Conservation (phyloP, 2,888 invertebrate genomes). For the Drosophila antonietae region DNA sequence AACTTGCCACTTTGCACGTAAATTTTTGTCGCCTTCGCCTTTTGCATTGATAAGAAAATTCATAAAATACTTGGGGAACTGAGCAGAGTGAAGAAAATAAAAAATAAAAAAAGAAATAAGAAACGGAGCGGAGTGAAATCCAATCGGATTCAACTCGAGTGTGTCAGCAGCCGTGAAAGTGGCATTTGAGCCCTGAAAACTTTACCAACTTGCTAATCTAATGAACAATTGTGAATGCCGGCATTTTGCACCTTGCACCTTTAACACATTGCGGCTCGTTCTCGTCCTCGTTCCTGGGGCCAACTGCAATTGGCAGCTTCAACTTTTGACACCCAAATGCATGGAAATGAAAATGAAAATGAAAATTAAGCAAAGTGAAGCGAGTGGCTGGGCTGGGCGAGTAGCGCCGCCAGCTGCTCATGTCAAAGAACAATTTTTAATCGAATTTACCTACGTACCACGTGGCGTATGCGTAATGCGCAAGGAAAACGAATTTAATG, state of each 20-base stretch:
- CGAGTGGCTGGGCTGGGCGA: background rate
- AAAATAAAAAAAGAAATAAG: constrained; percentile 2
- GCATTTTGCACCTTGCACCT: constrained; percentile 56
- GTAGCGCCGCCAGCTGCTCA: constrained; percentile 16
- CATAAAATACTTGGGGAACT: constrained; percentile 69
- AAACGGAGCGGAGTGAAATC: constrained; percentile 40
- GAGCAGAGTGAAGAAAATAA: constrained; percentile 15
- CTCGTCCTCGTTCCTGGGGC: constrained; percentile 36
- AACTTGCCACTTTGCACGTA: constrained; percentile 79
- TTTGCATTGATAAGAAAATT: constrained; percentile 80
- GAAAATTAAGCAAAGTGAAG: constrained; percentile 41
- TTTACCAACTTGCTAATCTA: constrained; percentile 78
- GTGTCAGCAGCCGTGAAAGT: constrained; percentile 76
- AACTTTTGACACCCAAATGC: constrained; percentile 64
- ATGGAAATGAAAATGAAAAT: constrained; percentile 61
- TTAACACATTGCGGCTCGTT: constrained; percentile 49
- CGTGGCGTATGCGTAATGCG: constrained; percentile 47
- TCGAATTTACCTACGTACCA: constrained; percentile 61
- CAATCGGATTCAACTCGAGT: constrained; percentile 70
- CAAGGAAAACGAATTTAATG: constrained; percentile 56
- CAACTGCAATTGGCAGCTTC: constrained; percentile 67
- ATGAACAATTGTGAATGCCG: constrained; percentile 75
- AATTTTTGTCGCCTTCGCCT: constrained; percentile 70
- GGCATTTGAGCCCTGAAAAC: constrained; percentile 74
- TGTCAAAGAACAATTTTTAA: constrained; percentile 62